These are phyloP conservation scores for Schizothorax lantsangensis DNA, from an alignment of 2,797 vertebrate species.

Conservation along the genomic window DNA sequence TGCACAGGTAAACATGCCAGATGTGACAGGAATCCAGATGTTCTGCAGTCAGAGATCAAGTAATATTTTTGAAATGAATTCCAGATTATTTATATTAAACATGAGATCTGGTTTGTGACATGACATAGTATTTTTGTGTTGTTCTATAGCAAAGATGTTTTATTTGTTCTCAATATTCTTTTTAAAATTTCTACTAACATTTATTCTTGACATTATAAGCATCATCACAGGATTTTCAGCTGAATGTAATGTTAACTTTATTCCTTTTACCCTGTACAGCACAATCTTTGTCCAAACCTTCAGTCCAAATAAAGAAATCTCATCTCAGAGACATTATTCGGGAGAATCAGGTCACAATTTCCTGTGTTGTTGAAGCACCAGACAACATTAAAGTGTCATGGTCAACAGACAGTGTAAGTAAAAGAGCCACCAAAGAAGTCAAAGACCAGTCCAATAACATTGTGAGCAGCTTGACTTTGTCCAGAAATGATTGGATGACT, in stretches of 20 bases:
- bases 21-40: background rate
- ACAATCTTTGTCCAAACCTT: slow-evolving; percentile 35
- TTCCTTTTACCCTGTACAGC: slow-evolving; percentile 44
- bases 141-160: no score
- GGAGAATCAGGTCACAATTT: background rate
- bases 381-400: slow-evolving; percentile 59
- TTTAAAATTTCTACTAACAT: no score
- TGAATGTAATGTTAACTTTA: background rate
- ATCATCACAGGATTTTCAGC: background rate
- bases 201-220: background rate
- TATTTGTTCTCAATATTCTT: no score
- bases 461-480: slow-evolving; percentile 56
- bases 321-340: slow-evolving; percentile 58
- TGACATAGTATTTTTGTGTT: no score
- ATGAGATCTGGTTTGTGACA: no score
- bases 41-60: no score
- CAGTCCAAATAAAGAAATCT: slow-evolving; percentile 64
- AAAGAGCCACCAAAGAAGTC: fast-evolving
- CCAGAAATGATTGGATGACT: slow-evolving; percentile 42
- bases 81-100: no score
- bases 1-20: slow-evolving; percentile 68
- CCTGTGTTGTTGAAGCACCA: slow-evolving; percentile 62
- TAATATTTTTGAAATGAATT: no score
- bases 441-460: background rate
- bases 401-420: background rate